Percentiles rank a stretch among this genome's conserved stretches.
Evolutionary conservation across 2,888 invertebrate species (phyloP).

Genomic region (Ectemnius continuus): DNA sequence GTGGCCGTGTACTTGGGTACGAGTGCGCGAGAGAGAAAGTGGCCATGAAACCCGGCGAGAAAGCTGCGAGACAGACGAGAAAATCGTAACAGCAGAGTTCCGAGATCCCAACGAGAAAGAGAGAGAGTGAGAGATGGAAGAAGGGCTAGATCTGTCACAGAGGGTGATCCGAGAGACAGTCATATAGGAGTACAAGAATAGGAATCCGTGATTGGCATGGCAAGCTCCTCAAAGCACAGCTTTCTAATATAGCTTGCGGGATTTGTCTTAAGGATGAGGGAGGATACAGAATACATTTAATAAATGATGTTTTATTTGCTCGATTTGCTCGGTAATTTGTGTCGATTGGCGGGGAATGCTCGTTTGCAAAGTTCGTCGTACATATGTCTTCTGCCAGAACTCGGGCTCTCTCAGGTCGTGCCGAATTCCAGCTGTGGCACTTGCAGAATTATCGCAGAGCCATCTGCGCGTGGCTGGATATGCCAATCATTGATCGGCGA

Average conservation of each 20-base stretch:
- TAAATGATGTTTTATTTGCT: conserved; percentile 67
- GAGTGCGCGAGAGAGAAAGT: conserved; percentile 20
- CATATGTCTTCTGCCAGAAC: background rate
- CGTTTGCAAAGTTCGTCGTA: background rate
- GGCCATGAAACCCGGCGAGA: conserved; percentile 11
- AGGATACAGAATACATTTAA: conserved; percentile 76
- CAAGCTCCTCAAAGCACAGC: conserved; percentile 60
- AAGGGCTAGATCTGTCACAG: conserved; percentile 9
- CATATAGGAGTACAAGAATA: background rate
- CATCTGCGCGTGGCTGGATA: background rate
- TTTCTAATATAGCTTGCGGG: conserved; percentile 35
- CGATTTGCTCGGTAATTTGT: conserved; percentile 52
- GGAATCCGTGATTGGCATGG: conserved; percentile 30
- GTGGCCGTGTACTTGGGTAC: conserved; percentile 67
- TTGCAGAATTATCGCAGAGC: background rate
- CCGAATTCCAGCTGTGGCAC: background rate
- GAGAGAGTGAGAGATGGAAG: conserved; percentile 18
- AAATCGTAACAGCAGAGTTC: conserved; percentile 41
- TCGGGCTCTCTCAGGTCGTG: background rate
- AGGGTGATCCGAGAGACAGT: conserved; percentile 15
- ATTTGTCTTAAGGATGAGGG: conserved; percentile 25
- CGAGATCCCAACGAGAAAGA: conserved; percentile 14
- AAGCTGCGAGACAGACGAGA: conserved; percentile 15
- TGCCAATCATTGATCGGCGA: background rate
- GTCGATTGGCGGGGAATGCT: background rate